phyloP scores from a whole-genome alignment of 1,140 invertebrate species.

The Lepidostoma basale region DNA sequence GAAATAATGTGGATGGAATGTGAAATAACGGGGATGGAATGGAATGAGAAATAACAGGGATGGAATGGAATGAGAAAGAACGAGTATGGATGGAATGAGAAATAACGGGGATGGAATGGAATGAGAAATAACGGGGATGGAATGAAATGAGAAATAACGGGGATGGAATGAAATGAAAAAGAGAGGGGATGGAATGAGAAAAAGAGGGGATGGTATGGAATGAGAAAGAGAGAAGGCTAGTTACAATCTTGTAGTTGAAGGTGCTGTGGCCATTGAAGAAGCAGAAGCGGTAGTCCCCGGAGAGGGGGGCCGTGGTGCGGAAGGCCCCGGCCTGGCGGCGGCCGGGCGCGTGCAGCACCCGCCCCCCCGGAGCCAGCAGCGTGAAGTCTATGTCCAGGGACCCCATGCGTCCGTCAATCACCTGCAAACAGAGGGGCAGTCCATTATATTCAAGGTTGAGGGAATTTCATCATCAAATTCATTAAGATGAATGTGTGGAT shows the following conservation, averaged over 20 bases:
- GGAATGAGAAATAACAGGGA: too few relatives aligned
- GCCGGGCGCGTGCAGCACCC: constrained; percentile 69
- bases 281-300: constrained; percentile 80
- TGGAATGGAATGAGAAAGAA: too few relatives aligned
- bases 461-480: too few relatives aligned
- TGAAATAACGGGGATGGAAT: too few relatives aligned
- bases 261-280: constrained; percentile 84
- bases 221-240: background rate
- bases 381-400: constrained; percentile 80
- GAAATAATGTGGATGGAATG: too few relatives aligned
- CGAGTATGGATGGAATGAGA: too few relatives aligned
- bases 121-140: too few relatives aligned
- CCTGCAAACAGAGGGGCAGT: constrained; percentile 59
- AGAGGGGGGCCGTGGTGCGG: constrained; percentile 59
- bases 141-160: too few relatives aligned
- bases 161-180: background rate
- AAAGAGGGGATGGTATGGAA: background rate
- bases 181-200: background rate
- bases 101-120: too few relatives aligned
- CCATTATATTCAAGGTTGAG: too few relatives aligned
- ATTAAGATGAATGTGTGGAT: too few relatives aligned
- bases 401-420: constrained; percentile 77
- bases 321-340: constrained; percentile 76
- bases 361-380: constrained; percentile 67
- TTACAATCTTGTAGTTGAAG: constrained; percentile 77